Percentiles rank a stretch among this genome's conserved stretches.
Evolutionary conservation across 2,888 invertebrate species (phyloP).

Genomic region (Caenorhabditis macrosperma): DNA sequence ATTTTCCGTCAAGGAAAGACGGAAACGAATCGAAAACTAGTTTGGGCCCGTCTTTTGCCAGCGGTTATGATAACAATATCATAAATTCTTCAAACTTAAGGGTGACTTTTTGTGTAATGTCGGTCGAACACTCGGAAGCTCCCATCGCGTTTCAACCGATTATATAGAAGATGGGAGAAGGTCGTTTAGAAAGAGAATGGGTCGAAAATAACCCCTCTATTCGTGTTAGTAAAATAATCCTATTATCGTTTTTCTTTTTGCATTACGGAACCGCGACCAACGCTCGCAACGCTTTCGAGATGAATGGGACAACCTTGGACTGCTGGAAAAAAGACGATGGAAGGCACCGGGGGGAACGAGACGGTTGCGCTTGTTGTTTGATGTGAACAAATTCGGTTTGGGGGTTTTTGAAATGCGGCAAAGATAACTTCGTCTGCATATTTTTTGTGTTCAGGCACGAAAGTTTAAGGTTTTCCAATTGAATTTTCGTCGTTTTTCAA

Average conservation of each 20-base stretch:
- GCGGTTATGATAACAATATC: slow-evolving; percentile 44
- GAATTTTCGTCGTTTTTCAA: slow-evolving; percentile 18
- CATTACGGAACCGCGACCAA: not conserved
- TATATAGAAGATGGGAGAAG: not conserved
- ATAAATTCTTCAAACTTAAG: slow-evolving; percentile 16
- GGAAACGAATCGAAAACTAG: slow-evolving; percentile 25
- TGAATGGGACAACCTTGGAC: slow-evolving; percentile 12
- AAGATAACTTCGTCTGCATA: slow-evolving; percentile 54
- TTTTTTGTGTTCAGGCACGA: not conserved
- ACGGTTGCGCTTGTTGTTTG: slow-evolving; percentile 17
- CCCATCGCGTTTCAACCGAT: not conserved
- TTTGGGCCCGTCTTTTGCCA: slow-evolving; percentile 16
- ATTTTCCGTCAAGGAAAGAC: not conserved
- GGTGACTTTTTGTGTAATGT: slow-evolving; percentile 1
- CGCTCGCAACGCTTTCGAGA: not conserved
- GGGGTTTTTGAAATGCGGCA: slow-evolving; percentile 6
- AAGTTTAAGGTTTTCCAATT: slow-evolving; percentile 39
- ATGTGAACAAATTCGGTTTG: slow-evolving; percentile 26
- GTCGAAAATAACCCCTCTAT: slow-evolving; percentile 4
- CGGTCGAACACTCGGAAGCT: not conserved
- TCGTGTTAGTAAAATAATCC: slow-evolving; percentile 37
- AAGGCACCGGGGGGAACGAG: not conserved
- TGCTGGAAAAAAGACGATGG: not conserved
- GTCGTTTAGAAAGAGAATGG: slow-evolving; percentile 10
- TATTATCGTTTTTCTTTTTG: slow-evolving; percentile 26